Conservation (phyloP, 2,888 invertebrate genomes). For the Galeruca laticollis region DNA sequence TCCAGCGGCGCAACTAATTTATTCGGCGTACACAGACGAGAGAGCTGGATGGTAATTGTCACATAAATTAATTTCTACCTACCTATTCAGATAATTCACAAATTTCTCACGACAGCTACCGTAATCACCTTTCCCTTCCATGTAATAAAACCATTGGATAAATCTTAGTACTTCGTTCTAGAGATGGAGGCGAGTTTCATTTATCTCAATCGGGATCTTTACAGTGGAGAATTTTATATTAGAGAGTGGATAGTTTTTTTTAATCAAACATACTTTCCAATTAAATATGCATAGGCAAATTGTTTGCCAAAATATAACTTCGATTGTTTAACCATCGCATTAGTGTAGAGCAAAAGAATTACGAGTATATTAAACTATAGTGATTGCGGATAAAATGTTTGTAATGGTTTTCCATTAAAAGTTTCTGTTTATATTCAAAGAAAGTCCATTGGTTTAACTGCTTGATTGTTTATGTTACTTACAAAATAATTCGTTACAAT, state of each 20-base stretch:
- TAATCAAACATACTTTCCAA: no score
- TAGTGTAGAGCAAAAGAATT: no score
- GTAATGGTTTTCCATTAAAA: no score
- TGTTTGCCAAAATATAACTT: no score
- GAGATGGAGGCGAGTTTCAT: conserved; percentile 35
- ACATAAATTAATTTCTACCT: conserved; percentile 38
- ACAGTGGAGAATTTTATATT: not conserved
- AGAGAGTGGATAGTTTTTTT: not conserved
- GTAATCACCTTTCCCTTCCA: conserved; percentile 35
- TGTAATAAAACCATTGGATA: conserved; percentile 38
- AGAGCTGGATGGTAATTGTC: conserved; percentile 35
- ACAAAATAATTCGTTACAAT: no score
- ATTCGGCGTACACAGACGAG: conserved; percentile 13
- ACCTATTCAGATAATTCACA: conserved; percentile 36
- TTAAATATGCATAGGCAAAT: no score
- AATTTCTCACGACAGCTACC: conserved; percentile 34
- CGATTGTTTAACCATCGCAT: no score
- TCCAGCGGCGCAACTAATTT: conserved; percentile 20
- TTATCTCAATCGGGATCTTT: not conserved
- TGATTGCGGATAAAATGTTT: no score
- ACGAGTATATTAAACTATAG: no score
- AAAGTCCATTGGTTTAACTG: no score
- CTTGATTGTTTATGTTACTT: no score
- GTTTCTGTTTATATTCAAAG: no score
- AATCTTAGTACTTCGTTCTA: conserved; percentile 32